A percentile compares a stretch with the other conserved stretches of the same genome.
Conservation (phyloP, 2,888 invertebrate genomes). For the Drosophila affinis region DNA sequence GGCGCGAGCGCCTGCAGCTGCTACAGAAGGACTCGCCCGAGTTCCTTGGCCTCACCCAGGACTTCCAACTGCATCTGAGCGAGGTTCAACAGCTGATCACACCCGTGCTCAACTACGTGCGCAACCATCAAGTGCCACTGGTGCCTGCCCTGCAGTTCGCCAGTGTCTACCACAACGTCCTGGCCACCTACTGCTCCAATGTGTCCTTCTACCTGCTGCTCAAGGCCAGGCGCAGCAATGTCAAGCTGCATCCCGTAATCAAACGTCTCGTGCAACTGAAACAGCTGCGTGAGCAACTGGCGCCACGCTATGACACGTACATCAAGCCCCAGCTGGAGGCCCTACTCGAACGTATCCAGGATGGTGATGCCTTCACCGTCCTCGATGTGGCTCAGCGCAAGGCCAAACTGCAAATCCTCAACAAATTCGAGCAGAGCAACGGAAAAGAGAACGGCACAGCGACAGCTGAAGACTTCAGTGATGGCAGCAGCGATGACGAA, state of each 20-base stretch:
- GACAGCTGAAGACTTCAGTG: neutral
- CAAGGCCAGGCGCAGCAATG: conserved; percentile 89
- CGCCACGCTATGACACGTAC: conserved; percentile 88
- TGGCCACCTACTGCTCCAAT: conserved; percentile 93
- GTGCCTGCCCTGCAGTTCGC: conserved; percentile 89
- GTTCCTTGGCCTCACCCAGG: conserved; percentile 90
- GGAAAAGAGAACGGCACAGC: neutral
- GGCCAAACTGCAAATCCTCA: conserved; percentile 62
- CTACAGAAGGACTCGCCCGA: conserved; percentile 95
- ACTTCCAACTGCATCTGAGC: conserved; percentile 89
- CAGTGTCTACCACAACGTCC: conserved; percentile 88
- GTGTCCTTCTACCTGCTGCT: conserved; percentile 93
- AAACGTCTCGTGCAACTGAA: conserved; percentile 92
- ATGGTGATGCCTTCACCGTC: conserved; percentile 78
- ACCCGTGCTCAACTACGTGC: conserved; percentile 88
- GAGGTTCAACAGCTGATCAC: conserved; percentile 88
- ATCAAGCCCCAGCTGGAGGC: conserved; percentile 88
- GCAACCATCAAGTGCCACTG: conserved; percentile 87
- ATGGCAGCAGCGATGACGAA: conserved; percentile 78
- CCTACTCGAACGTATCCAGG: conserved; percentile 86
- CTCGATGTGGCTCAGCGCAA: conserved; percentile 58
- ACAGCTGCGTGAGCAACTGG: conserved; percentile 90
- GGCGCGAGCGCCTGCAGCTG: conserved; percentile 90
- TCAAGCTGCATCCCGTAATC: conserved; percentile 94
- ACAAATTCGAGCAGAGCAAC: conserved; percentile 52